phyloP scores from a whole-genome alignment of 1,140 invertebrate species.

The Trachymyrmex cornetzi region DNA sequence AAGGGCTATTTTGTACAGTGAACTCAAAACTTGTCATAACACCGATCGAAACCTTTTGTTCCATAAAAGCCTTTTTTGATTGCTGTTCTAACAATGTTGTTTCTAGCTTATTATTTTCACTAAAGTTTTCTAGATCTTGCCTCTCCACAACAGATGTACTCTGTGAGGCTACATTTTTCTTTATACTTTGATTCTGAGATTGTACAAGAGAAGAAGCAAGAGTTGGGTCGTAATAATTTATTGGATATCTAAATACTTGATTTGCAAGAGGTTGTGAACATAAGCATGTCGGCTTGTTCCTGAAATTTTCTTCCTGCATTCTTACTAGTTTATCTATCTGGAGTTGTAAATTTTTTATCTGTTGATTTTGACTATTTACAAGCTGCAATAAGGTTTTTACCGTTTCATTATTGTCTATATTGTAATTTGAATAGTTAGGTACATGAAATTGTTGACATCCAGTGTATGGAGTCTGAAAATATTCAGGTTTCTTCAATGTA shows the following conservation, averaged over 20 bases:
- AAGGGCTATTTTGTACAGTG: slow-evolving; percentile 86
- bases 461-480: slow-evolving; percentile 39
- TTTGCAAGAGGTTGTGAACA: slow-evolving; percentile 61
- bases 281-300: slow-evolving; percentile 70
- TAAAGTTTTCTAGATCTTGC: neutral
- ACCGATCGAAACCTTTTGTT: slow-evolving; percentile 90
- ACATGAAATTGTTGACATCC: slow-evolving; percentile 58
- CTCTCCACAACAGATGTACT: slow-evolving; percentile 20
- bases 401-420: slow-evolving; percentile 79
- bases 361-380: slow-evolving; percentile 82
- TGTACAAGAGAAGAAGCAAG: neutral
- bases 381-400: slow-evolving; percentile 81
- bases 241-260: slow-evolving; percentile 26
- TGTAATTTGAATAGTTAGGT: slow-evolving; percentile 55
- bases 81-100: slow-evolving; percentile 63
- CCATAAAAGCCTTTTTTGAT: slow-evolving; percentile 77
- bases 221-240: slow-evolving; percentile 44
- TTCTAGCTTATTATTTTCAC: slow-evolving; percentile 56
- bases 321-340: slow-evolving; percentile 82
- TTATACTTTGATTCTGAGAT: slow-evolving; percentile 20
- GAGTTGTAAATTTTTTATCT: slow-evolving; percentile 82
- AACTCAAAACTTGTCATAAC: slow-evolving; percentile 92
- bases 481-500: slow-evolving; percentile 29
- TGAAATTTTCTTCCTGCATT: slow-evolving; percentile 80
- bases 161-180: neutral